Percentiles rank a stretch among this genome's conserved stretches.
These are phyloP conservation scores for Fopius arisanus DNA, from an alignment of 1,140 invertebrate genomes.

Conservation along the genomic window DNA sequence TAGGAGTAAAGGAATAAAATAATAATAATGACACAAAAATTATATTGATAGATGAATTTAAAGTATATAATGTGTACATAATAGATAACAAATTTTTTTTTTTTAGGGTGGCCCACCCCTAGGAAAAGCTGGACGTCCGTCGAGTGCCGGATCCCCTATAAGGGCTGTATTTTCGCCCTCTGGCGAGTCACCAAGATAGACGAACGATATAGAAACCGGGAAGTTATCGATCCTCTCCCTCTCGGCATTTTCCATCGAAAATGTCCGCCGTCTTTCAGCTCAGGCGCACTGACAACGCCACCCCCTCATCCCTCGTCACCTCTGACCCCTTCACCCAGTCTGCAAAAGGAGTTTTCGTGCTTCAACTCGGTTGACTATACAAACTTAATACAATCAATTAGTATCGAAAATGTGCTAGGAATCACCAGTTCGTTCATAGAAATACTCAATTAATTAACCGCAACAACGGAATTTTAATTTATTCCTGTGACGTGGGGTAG, in stretches of 20 bases:
- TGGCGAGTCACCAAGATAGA: background rate
- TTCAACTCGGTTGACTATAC: background rate
- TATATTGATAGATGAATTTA: no score
- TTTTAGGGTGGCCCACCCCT: no score
- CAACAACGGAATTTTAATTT: no score
- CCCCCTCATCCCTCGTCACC: background rate
- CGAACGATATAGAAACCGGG: background rate
- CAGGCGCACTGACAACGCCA: background rate
- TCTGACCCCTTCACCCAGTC: constrained; percentile 6
- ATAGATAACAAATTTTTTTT: no score
- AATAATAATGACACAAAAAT: no score
- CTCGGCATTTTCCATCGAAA: background rate
- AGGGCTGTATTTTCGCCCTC: background rate
- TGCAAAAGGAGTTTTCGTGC: constrained; percentile 1
- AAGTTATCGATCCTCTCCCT: background rate
- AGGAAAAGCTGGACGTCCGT: background rate
- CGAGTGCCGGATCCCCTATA: background rate
- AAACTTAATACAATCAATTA: background rate
- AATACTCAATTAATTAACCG: no score
- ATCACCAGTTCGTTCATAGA: background rate
- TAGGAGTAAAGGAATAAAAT: no score
- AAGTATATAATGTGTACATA: no score
- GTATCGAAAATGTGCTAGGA: background rate
- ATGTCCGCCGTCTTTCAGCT: background rate
- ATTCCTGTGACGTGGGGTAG: no score